Evolutionary conservation across 2,113 vertebrate species (phyloP), one percentile per base, ranked within the genome.

Genomic region (Pelmatolapia mariae): DNA sequence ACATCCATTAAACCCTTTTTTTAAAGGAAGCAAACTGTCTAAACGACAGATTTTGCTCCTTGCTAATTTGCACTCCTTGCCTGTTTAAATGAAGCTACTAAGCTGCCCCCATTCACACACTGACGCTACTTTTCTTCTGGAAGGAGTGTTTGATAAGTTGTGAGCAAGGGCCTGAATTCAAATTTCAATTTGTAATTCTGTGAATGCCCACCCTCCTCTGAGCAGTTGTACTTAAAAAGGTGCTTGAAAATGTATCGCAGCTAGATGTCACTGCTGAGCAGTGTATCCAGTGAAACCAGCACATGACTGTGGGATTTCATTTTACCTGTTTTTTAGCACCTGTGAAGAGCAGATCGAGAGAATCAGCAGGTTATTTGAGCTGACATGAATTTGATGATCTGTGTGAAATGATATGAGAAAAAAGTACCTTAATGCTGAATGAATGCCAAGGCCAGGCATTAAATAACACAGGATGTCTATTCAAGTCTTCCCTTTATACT

Each of bases 401-500:
- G 11, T 81, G 24, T 13, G 31, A 38, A 59, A 78, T 71, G n/a
- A 38, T 57, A 86, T 33, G 50, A 87, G 80, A 85, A 40, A 66
- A 84, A 85, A 81, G 47, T 86, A 92, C 79, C 76, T 82, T 86
- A 81, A 81, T 83, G 90, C 80, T 84, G 91, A 85, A 84, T 88
- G 88, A 93, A 93, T 87, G 89, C 89, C 52, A 40, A 79, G 45
- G 87, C 73, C 82, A 5, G 90, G 82, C 83, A 92, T 92, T 82
- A 80, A 90, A 38, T 18, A 87, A 73, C 31, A 43, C 85, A 89
- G 87, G 89, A 91, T 93, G 89, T 93, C 82, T 88, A 50, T 53
- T 83, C 40, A 87, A 93, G 93, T 94, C 93, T 94, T 94, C 94
- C 95, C 92, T 93, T 90, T 81, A 79, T 81, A 85, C 63, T 80